phyloP scores from a whole-genome alignment of 2,888 invertebrate genomes.

The Linnaemya tessellans region DNA sequence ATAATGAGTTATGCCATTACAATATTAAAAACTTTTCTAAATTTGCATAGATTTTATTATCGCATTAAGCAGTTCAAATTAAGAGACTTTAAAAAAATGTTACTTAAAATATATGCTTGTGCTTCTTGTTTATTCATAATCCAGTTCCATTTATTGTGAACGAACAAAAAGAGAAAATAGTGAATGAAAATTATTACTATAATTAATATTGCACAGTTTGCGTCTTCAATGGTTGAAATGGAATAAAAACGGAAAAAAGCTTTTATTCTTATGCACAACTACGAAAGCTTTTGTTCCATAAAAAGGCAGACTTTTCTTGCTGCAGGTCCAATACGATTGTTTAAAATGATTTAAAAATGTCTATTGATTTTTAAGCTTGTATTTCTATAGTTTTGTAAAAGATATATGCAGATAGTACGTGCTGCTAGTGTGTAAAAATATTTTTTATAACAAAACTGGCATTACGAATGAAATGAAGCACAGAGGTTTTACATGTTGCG shows the following conservation, averaged over 20 bases:
- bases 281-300: conserved; percentile 37
- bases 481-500: too few relatives aligned
- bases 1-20: background rate
- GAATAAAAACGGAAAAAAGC: conserved; percentile 31
- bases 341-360: too few relatives aligned
- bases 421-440: too few relatives aligned
- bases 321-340: background rate
- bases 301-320: background rate
- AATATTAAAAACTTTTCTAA: background rate
- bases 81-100: background rate
- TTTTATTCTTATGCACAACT: conserved; percentile 11
- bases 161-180: background rate
- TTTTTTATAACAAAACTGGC: too few relatives aligned
- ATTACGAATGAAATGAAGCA: too few relatives aligned
- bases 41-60: conserved; percentile 1
- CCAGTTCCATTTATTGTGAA: background rate
- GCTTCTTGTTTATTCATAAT: background rate
- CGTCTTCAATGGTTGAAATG: background rate
- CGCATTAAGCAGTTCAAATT: background rate
- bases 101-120: background rate
- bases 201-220: conserved; percentile 17
- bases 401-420: too few relatives aligned
- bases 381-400: background rate
- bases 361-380: background rate
- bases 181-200: background rate